Evolutionary conservation across 2,888 invertebrate species (phyloP), one percentile per base, ranked within the genome.

Genomic region (Ganaspis brasiliensis): DNA sequence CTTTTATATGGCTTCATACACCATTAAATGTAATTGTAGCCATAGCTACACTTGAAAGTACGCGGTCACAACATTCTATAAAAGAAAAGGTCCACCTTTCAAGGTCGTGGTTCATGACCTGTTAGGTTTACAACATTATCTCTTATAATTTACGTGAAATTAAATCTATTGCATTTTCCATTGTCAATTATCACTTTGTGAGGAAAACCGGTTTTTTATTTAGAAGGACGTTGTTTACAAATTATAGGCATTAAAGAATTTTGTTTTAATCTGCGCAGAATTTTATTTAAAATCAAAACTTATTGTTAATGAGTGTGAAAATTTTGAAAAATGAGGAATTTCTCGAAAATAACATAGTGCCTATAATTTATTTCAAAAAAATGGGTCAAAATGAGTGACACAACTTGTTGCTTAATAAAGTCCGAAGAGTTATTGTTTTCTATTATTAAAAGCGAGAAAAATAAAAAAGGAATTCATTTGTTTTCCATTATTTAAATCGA

Each of bases 141-240:
- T 52, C n/a, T 52, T 52, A 52, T 19, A 52, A 52, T 52, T 52
- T 52, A 52, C 52, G 52, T 52, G 52, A 52, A 52, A 52, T 52
- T 52, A 52, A 52, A 19, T 52, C 52, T 52, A 52, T 52, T 52
- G 52, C 52, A 52, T 52, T 52, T 52, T 52, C 52, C 52, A 52
- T 52, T 52, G 52, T 52, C 52, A 52, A 52, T 52, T 52, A 52
- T 52, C 52, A 52, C 52, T 52, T n/a, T 52, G 52, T 5, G 19
- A 52, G 52, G 52, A 52, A 52, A 52, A 52, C 52, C 52, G 52
- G 52, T 52, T 52, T 52, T 52, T 52, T 52, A 52, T 52, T 52
- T 52, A 52, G 52, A 52, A 52, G 52, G 52, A 52, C 52, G 52
- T 52, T 52, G n/a, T n/a, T 45, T 4, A 45, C 45, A 45, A 45